Percentiles rank a stretch among this genome's conserved stretches.
Conservation (phyloP, 2,888 invertebrate genomes). For the Pseudococcus longispinus region DNA sequence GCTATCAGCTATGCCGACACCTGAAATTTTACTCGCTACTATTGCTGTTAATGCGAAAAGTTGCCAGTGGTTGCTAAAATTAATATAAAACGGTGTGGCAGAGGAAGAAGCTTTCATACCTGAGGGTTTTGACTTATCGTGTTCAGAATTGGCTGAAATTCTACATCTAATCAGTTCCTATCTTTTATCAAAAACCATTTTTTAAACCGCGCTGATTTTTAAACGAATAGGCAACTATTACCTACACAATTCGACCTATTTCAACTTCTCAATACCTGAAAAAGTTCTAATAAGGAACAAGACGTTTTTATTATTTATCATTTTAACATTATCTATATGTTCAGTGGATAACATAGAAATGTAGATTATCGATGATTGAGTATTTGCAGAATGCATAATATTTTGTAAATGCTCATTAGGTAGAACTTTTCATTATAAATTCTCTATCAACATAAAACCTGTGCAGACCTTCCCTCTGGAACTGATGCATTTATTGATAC, state of each 20-base stretch:
- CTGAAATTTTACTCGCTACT: conserved; percentile 55
- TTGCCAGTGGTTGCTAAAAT: conserved; percentile 49
- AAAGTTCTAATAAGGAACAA: too few species aligned
- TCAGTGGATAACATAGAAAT: too few species aligned
- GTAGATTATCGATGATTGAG: too few species aligned
- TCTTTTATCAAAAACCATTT: not conserved
- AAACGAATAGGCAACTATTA: too few species aligned
- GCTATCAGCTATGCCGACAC: conserved; percentile 56
- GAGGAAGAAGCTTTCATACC: not conserved
- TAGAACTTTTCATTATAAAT: not conserved
- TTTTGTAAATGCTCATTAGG: not conserved
- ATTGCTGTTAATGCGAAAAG: conserved; percentile 54
- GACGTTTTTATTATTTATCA: too few species aligned
- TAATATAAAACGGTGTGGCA: not conserved
- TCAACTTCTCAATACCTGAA: too few species aligned
- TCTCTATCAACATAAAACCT: not conserved
- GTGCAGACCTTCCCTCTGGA: not conserved
- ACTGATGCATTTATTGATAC: not conserved
- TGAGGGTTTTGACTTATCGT: not conserved
- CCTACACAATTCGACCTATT: too few species aligned
- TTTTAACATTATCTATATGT: too few species aligned
- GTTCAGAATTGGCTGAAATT: not conserved
- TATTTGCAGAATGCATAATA: not conserved
- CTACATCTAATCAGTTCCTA: not conserved
- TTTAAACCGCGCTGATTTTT: not conserved